A percentile compares a stretch with the other conserved stretches of the same genome.
These are phyloP conservation scores for Pristis pectinata DNA, from an alignment of 2,797 vertebrate species.

Conservation along the genomic window DNA sequence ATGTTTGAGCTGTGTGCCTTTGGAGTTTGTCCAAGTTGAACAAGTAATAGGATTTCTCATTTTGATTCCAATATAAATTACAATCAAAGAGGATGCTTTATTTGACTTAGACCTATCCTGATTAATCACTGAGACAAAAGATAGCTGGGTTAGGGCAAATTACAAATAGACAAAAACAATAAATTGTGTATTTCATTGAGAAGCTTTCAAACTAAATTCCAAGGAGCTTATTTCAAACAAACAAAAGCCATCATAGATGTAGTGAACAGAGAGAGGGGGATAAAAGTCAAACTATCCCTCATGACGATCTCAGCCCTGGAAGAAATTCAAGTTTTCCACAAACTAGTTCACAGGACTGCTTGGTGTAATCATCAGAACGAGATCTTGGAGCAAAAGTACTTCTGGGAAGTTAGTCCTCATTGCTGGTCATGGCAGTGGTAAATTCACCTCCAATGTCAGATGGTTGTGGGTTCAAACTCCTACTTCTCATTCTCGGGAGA, in stretches of 20 bases:
- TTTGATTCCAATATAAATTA: constrained; percentile 14
- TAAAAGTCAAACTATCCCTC: neutral
- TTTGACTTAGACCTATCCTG: constrained; percentile 17
- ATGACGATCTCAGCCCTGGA: neutral
- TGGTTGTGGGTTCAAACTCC: neutral
- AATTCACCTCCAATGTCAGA: neutral
- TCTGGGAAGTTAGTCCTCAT: neutral
- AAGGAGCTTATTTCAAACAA: neutral
- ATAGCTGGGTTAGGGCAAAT: neutral
- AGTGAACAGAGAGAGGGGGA: neutral
- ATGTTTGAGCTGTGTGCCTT: neutral
- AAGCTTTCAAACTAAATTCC: neutral
- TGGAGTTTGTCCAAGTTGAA: neutral
- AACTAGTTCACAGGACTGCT: neutral
- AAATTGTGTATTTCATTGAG: neutral
- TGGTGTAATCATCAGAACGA: neutral
- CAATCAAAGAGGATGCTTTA: constrained; percentile 22
- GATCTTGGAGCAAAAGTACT: neutral
- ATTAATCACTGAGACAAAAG: neutral
- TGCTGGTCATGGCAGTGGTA: too few species aligned
- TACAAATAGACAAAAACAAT: constrained; percentile 7
- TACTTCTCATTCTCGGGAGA: neutral
- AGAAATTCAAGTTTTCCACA: neutral
- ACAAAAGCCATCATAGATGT: neutral
- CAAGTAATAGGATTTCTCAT: constrained; percentile 12